Evolutionary conservation across 1,140 invertebrate genomes (phyloP).

Genomic region (Mesaphorura yosii): DNA sequence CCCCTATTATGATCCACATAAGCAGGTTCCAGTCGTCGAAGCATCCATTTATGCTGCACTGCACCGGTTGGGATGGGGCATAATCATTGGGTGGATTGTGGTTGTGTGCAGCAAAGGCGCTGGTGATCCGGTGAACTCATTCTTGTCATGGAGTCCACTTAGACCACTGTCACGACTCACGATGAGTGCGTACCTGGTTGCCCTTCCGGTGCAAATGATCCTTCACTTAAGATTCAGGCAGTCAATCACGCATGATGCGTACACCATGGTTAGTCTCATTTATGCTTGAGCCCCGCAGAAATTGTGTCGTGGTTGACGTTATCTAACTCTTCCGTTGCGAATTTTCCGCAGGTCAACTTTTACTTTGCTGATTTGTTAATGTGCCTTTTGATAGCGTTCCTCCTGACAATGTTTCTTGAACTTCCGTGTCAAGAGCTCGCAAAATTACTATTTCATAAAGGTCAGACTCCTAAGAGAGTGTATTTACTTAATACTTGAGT

Average conservation of each 20-base stretch:
- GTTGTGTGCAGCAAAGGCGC: constrained; percentile 52
- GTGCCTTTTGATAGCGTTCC: background rate
- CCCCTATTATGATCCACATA: constrained; percentile 33
- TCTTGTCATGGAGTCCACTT: constrained; percentile 45
- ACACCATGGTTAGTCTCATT: constrained; percentile 4
- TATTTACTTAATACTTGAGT: background rate
- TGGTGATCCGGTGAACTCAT: constrained; percentile 44
- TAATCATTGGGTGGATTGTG: constrained; percentile 53
- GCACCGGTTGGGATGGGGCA: constrained; percentile 47
- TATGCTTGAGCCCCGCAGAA: background rate
- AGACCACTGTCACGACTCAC: constrained; percentile 45
- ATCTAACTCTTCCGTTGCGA: constrained; percentile 36
- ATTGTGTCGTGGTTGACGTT: background rate
- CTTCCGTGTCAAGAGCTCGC: background rate
- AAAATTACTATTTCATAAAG: background rate
- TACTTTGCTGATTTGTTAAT: constrained; percentile 18
- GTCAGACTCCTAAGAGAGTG: background rate
- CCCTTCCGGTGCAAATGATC: constrained; percentile 32
- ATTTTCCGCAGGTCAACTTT: constrained; percentile 3
- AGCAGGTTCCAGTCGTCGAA: constrained; percentile 36
- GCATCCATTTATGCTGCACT: constrained; percentile 50
- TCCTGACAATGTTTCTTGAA: constrained; percentile 3
- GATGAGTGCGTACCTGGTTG: constrained; percentile 47
- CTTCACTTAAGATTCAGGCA: constrained; percentile 1
- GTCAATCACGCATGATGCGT: background rate